Conservation (phyloP, 53 echinoderm and acorn worm species). For the Pentamera pediparva region DNA sequence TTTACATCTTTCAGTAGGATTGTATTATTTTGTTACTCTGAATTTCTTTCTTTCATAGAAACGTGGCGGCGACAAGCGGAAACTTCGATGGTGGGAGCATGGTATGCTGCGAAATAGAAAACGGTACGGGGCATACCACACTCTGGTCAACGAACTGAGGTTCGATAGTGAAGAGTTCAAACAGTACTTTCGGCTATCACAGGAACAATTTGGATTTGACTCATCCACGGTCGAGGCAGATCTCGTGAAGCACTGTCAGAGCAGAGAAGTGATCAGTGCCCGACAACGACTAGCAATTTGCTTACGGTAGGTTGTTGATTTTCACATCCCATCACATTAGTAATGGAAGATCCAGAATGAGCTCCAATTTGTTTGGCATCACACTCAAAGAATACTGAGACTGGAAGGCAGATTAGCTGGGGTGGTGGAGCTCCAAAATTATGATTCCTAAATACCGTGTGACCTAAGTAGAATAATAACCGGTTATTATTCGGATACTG, state of each 20-base stretch:
- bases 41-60: background rate
- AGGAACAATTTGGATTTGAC: background rate
- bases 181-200: slow-evolving; percentile 18
- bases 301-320: too few relatives aligned
- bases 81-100: background rate
- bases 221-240: background rate
- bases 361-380: too few relatives aligned
- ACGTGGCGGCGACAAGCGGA: background rate
- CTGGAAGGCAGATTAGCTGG: too few relatives aligned
- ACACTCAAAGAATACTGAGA: too few relatives aligned
- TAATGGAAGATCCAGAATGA: too few relatives aligned
- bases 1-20: too few relatives aligned
- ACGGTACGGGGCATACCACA: background rate
- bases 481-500: too few relatives aligned
- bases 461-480: too few relatives aligned
- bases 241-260: background rate
- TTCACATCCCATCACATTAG: too few relatives aligned
- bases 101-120: background rate
- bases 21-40: too few relatives aligned
- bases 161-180: slow-evolving; percentile 1
- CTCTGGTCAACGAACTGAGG: background rate
- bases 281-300: slow-evolving; percentile 30
- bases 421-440: too few relatives aligned
- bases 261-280: slow-evolving; percentile 1
- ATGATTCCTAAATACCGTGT: too few relatives aligned